Conservation (phyloP, 2,797 vertebrate genomes). For the Sebastes hubbsi region DNA sequence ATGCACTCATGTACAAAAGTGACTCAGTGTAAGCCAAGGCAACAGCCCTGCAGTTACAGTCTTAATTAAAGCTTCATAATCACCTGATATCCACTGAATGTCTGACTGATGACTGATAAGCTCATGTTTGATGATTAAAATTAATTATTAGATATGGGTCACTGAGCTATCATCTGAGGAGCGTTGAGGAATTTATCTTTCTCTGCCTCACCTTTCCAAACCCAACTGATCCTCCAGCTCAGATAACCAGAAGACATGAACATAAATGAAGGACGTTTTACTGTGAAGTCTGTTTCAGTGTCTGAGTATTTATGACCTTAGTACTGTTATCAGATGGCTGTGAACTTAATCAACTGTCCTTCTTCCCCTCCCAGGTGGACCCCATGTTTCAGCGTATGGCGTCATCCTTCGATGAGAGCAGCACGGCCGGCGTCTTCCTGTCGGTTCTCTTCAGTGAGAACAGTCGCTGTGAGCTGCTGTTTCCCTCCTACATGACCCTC, state of each 20-base stretch:
- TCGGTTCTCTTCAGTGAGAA: constrained; percentile 83
- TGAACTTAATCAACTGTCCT: not conserved
- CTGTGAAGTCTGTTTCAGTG: not conserved
- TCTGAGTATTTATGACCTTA: not conserved
- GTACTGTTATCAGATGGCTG: not conserved
- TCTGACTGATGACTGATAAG: not conserved
- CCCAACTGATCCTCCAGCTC: not conserved
- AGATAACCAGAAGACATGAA: not conserved
- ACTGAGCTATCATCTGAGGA: not conserved
- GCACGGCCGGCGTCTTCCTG: constrained; percentile 90
- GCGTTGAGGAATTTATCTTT: not conserved
- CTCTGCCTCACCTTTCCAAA: not conserved
- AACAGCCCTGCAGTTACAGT: not conserved
- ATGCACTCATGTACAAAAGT: not conserved
- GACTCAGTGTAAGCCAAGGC: not conserved
- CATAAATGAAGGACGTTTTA: not conserved
- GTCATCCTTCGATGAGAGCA: constrained; percentile 92
- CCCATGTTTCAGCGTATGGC: constrained; percentile 93
- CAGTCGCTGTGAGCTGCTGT: constrained; percentile 87
- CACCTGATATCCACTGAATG: not conserved
- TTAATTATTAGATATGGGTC: not conserved
- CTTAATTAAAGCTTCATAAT: not conserved
- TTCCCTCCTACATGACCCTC: constrained; percentile 83
- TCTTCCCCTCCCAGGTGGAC: constrained; percentile 82
- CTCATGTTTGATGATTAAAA: not conserved